Conservation (phyloP, 2,888 invertebrate genomes). For the Zygaena filipendulae region DNA sequence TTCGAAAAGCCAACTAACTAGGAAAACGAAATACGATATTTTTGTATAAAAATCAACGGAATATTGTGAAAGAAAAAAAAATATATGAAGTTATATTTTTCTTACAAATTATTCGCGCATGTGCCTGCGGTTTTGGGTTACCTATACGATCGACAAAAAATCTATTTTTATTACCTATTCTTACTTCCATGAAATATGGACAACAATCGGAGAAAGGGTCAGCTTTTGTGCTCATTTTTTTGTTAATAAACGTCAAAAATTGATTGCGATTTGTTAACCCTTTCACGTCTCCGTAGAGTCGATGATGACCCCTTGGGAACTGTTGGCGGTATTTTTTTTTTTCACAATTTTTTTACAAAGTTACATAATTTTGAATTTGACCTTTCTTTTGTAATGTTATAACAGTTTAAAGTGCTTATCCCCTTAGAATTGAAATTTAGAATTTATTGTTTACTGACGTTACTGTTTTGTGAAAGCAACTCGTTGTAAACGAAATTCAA, state of each 20-base stretch:
- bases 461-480: too few species aligned
- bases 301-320: slow-evolving; percentile 26
- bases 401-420: too few species aligned
- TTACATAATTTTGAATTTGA: slow-evolving; percentile 22
- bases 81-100: too few species aligned
- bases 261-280: slow-evolving; percentile 39
- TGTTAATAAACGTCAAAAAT: slow-evolving; percentile 27
- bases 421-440: too few species aligned
- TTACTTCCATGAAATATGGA: slow-evolving; percentile 39
- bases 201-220: slow-evolving; percentile 53
- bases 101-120: slow-evolving; percentile 47
- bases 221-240: slow-evolving; percentile 28
- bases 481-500: too few species aligned
- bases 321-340: too few species aligned
- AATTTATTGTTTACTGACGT: too few species aligned
- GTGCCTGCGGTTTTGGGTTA: slow-evolving; percentile 53
- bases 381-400: too few species aligned
- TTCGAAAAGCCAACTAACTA: slow-evolving; percentile 21
- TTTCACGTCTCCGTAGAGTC: slow-evolving; percentile 19
- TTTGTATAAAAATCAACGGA: slow-evolving; percentile 53
- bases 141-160: too few species aligned
- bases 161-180: slow-evolving; percentile 35
- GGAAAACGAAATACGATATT: slow-evolving; percentile 49
- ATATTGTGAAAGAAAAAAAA: slow-evolving; percentile 50
- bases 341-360: too few species aligned